phyloP scores from a whole-genome alignment of 2,113 vertebrate species.

The Paralichthys olivaceus region DNA sequence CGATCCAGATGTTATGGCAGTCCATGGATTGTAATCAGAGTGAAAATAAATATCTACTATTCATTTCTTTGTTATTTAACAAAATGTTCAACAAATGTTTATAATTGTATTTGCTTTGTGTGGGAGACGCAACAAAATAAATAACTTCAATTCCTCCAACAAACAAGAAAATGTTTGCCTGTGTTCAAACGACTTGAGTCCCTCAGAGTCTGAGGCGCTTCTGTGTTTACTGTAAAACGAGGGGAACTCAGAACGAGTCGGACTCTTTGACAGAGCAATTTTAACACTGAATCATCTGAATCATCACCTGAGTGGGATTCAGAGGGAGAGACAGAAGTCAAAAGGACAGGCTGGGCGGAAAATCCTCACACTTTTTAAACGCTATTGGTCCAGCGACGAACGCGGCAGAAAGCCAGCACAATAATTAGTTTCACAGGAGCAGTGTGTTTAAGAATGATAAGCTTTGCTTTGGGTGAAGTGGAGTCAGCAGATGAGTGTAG shows the following conservation, averaged over 20 bases:
- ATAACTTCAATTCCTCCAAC: too few relatives aligned
- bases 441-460: constrained; percentile 76
- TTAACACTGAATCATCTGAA: not conserved
- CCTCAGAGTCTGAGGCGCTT: not conserved
- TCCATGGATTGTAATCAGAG: too few relatives aligned
- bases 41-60: too few relatives aligned
- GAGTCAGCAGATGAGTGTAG: constrained; percentile 66
- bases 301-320: constrained; percentile 12
- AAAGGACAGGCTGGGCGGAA: constrained; percentile 22
- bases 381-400: constrained; percentile 35
- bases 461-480: constrained; percentile 65
- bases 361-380: constrained; percentile 16
- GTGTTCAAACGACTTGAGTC: not conserved
- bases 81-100: too few relatives aligned
- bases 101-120: too few relatives aligned
- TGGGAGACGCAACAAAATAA: too few relatives aligned
- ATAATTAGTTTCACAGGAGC: constrained; percentile 74
- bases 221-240: not conserved
- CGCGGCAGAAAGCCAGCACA: constrained; percentile 46
- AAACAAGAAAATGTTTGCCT: not conserved
- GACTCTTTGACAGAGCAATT: not conserved
- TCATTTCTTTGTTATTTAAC: not conserved
- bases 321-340: constrained; percentile 9
- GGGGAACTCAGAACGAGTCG: not conserved
- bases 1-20: too few relatives aligned